These are phyloP conservation scores for Noctua janthe DNA, from an alignment of 2,888 invertebrate species.

Conservation along the genomic window DNA sequence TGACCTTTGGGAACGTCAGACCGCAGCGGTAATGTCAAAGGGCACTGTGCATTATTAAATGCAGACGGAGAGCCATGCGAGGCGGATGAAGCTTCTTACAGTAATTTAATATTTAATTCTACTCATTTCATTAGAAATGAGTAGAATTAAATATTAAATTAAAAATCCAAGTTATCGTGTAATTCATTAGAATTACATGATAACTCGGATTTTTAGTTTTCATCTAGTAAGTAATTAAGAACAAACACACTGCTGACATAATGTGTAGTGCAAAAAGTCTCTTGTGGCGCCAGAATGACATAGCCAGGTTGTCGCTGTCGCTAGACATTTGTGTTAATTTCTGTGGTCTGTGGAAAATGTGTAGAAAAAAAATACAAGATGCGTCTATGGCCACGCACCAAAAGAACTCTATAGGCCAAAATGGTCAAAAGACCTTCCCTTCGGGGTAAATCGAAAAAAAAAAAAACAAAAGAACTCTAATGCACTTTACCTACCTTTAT, in stretches of 20 bases:
- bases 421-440: too few relatives aligned
- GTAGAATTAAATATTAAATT: too few relatives aligned
- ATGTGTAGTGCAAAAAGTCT: neutral
- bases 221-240: neutral
- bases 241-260: neutral
- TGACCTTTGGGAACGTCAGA: conserved; percentile 5
- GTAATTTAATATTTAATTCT: conserved; percentile 42
- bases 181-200: too few relatives aligned
- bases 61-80: neutral
- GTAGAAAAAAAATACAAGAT: neutral
- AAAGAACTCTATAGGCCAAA: neutral
- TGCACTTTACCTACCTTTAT: neutral
- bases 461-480: neutral
- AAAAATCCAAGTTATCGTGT: too few relatives aligned
- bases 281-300: neutral
- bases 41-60: conserved; percentile 32
- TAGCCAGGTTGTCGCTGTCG: neutral
- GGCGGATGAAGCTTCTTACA: conserved; percentile 26
- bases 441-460: too few relatives aligned
- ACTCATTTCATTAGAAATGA: neutral
- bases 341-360: neutral
- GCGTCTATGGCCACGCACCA: neutral
- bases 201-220: neutral
- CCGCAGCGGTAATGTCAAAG: conserved; percentile 24
- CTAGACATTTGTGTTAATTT: neutral